Percentiles rank a stretch among this genome's conserved stretches.
These are phyloP conservation scores for Montipora sp. DNA, from an alignment of 64 coral and sea anemone species.

Conservation along the genomic window DNA sequence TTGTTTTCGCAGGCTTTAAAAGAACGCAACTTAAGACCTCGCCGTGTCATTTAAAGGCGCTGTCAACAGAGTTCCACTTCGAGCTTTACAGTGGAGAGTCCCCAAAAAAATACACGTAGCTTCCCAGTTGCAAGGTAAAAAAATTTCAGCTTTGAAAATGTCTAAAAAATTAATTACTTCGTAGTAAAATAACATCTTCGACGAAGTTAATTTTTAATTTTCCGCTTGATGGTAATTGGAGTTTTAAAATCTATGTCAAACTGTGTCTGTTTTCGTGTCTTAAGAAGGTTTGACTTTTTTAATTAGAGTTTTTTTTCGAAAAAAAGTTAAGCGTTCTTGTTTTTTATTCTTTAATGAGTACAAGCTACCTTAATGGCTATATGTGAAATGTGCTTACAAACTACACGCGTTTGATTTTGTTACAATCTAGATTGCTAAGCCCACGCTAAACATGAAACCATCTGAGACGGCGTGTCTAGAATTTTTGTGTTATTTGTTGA, in stretches of 20 bases:
- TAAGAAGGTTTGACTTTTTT: too few species aligned
- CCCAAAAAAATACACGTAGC: background rate
- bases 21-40: background rate
- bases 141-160: background rate
- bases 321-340: too few species aligned
- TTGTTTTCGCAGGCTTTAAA: slow-evolving; percentile 49
- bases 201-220: slow-evolving; percentile 17
- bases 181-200: slow-evolving; percentile 3
- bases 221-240: background rate
- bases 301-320: too few species aligned
- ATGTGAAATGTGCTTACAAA: too few species aligned
- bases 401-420: background rate
- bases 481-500: background rate
- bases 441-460: background rate
- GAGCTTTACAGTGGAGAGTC: background rate
- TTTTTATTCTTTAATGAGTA: too few species aligned
- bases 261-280: too few species aligned
- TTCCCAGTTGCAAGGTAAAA: background rate
- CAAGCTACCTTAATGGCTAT: too few species aligned
- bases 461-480: background rate
- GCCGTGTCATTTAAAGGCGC: background rate
- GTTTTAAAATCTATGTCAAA: too few species aligned
- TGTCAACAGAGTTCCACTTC: background rate
- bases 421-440: background rate
- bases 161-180: background rate